phyloP scores from a whole-genome alignment of 2,888 invertebrate species.

The Acrobasis consociella region DNA sequence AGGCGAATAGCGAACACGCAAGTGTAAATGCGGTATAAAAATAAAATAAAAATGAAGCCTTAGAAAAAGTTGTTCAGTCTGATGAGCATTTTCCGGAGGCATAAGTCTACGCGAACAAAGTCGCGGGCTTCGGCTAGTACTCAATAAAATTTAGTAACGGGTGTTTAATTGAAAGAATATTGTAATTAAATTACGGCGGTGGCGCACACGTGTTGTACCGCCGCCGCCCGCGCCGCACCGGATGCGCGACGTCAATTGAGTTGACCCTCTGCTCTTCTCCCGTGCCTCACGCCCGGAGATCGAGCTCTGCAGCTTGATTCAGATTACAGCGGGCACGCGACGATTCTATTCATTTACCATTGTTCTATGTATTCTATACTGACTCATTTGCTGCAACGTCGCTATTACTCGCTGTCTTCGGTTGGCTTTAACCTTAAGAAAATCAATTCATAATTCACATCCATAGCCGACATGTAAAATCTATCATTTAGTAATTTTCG shows the following conservation, averaged over 20 bases:
- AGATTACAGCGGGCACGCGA: constrained; percentile 53
- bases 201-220: constrained; percentile 56
- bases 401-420: too few relatives aligned
- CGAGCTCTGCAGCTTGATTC: constrained; percentile 37
- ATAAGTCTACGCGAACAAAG: too few relatives aligned
- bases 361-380: background rate
- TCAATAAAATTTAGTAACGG: background rate
- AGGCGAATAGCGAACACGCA: too few relatives aligned
- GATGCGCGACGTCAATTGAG: constrained; percentile 78
- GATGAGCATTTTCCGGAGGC: too few relatives aligned
- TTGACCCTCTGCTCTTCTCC: constrained; percentile 67
- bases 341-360: constrained; percentile 30
- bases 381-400: background rate
- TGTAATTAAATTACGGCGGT: constrained; percentile 13
- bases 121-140: too few relatives aligned
- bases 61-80: too few relatives aligned
- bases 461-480: too few relatives aligned
- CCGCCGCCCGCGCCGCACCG: constrained; percentile 57
- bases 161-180: constrained; percentile 7
- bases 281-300: constrained; percentile 42
- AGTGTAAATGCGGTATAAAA: too few relatives aligned
- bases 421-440: too few relatives aligned
- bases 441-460: too few relatives aligned
- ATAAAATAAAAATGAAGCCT: too few relatives aligned
- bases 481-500: too few relatives aligned